Percentiles rank a stretch among this genome's conserved stretches.
phyloP scores from a whole-genome alignment of 92 coral and sea anemone genomes.

The Galaxea fascicularis region DNA sequence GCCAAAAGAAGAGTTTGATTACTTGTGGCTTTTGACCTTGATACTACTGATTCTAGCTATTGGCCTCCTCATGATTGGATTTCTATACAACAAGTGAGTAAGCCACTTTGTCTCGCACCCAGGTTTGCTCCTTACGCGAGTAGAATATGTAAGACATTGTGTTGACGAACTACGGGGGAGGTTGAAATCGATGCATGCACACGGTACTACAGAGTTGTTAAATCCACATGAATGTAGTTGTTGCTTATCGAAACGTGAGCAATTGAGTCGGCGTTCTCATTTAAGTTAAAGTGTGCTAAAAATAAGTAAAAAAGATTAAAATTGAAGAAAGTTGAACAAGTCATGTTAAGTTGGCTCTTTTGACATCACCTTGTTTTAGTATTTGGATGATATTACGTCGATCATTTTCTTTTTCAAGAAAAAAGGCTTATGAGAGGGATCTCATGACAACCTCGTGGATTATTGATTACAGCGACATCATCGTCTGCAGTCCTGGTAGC shows the following conservation, averaged over 20 bases:
- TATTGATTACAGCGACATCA: slow-evolving; percentile 70
- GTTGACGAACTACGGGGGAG: not conserved
- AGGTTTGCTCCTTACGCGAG: not conserved
- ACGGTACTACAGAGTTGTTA: not conserved
- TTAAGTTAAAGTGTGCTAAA: no score
- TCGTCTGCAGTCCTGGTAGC: slow-evolving; percentile 51
- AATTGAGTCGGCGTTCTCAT: no score
- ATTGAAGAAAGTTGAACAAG: not conserved
- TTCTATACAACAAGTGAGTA: slow-evolving; percentile 77
- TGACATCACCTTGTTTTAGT: not conserved
- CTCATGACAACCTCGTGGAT: slow-evolving; percentile 74
- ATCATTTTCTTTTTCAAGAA: slow-evolving; percentile 39
- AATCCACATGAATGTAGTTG: not conserved
- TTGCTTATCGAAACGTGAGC: no score
- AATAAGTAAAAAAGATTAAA: no score
- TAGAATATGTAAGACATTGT: not conserved
- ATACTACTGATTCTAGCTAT: slow-evolving; percentile 55
- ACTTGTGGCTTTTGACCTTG: slow-evolving; percentile 52
- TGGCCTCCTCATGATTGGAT: slow-evolving; percentile 44
- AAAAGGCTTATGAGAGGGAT: slow-evolving; percentile 69
- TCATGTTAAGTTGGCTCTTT: not conserved
- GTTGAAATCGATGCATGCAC: not conserved
- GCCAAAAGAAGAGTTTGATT: slow-evolving; percentile 17
- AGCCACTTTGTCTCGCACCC: not conserved
- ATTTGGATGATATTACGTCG: not conserved